Conservation (phyloP, 2,113 vertebrate species). For the Melanostigma gelatinosum region DNA sequence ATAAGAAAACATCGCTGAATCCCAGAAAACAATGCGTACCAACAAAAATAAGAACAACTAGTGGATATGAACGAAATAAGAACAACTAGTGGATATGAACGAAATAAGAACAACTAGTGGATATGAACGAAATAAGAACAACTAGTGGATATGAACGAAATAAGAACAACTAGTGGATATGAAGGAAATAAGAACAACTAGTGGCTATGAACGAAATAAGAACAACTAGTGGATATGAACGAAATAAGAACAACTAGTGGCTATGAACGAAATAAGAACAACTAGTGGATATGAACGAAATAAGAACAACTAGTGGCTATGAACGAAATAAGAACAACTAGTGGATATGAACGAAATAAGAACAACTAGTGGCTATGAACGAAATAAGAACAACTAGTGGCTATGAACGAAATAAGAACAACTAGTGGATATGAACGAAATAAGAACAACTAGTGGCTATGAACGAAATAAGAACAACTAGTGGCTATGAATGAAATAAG, state of each 20-base stretch:
- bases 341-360: neutral
- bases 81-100: neutral
- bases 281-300: too few species aligned
- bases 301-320: neutral
- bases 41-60: neutral
- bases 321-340: too few species aligned
- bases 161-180: too few species aligned
- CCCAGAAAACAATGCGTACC: neutral
- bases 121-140: neutral
- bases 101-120: neutral
- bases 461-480: neutral
- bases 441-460: neutral
- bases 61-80: too few species aligned
- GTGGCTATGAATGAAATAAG: too few species aligned
- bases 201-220: neutral
- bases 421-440: neutral
- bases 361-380: neutral
- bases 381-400: neutral
- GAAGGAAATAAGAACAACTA: neutral
- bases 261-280: neutral
- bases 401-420: too few species aligned
- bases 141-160: too few species aligned
- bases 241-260: too few species aligned
- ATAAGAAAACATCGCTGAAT: too few species aligned
- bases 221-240: neutral